Percentiles rank a stretch among this genome's conserved stretches.
Evolutionary conservation across 2,888 invertebrate species (phyloP).

Genomic region (Tanypteryx hageni): DNA sequence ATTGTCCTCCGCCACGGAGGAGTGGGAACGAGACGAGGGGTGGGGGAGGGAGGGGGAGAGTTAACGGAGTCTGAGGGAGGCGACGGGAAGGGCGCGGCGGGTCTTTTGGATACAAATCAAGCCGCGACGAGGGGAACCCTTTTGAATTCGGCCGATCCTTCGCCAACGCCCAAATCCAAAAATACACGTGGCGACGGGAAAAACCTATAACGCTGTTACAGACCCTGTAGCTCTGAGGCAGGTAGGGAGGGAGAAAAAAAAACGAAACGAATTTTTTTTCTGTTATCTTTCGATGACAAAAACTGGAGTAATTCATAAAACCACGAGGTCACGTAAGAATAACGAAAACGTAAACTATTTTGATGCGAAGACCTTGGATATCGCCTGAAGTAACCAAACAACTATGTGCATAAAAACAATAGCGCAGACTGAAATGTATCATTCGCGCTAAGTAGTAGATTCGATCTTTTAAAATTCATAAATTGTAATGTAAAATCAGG

Average conservation of each 20-base stretch:
- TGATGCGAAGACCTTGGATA: not conserved
- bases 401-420: too few relatives aligned
- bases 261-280: not conserved
- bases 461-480: too few relatives aligned
- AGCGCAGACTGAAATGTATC: too few relatives aligned
- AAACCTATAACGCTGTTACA: not conserved
- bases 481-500: too few relatives aligned
- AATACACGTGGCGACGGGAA: slow-evolving; percentile 24
- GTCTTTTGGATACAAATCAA: slow-evolving; percentile 18
- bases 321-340: not conserved
- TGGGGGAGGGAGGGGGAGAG: too few relatives aligned
- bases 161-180: slow-evolving; percentile 15
- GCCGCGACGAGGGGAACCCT: not conserved
- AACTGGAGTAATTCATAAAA: not conserved
- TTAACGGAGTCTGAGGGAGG: not conserved
- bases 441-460: too few relatives aligned
- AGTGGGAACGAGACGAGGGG: too few relatives aligned
- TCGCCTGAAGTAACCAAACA: not conserved
- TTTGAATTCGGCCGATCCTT: slow-evolving; percentile 4
- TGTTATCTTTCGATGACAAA: not conserved
- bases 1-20: too few relatives aligned
- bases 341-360: not conserved
- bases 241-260: not conserved
- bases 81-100: not conserved
- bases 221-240: not conserved